Evolutionary conservation across 2,113 vertebrate genomes (phyloP).

Genomic region (Prunella fulvescens): DNA sequence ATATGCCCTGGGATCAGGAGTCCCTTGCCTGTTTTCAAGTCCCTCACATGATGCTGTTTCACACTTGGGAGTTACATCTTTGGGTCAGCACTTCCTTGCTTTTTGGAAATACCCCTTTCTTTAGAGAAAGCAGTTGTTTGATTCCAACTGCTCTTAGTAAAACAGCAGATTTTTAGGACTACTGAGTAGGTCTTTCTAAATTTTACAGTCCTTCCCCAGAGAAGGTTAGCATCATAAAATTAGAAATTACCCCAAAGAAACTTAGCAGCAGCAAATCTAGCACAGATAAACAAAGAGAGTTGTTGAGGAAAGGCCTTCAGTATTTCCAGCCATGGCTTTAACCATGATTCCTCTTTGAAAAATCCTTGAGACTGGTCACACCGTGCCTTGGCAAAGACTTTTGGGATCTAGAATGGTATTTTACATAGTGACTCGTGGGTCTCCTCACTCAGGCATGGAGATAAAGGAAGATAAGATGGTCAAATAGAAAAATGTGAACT

Average conservation of each 20-base stretch:
- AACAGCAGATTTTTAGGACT: not conserved
- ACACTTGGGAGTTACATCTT: not conserved
- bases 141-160: not conserved
- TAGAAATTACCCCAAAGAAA: not conserved
- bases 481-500: slow-evolving; percentile 55
- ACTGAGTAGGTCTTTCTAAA: not conserved
- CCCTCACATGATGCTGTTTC: slow-evolving; percentile 18
- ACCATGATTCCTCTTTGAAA: not conserved
- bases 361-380: not conserved
- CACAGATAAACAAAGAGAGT: not conserved
- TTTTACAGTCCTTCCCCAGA: not conserved
- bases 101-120: not conserved
- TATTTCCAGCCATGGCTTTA: not conserved
- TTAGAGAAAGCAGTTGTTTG: not conserved
- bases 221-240: not conserved
- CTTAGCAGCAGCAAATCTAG: not conserved
- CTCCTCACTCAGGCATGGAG: not conserved
- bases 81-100: not conserved
- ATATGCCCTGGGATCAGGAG: not conserved
- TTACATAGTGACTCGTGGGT: not conserved
- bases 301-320: not conserved
- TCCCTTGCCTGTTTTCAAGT: not conserved
- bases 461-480: slow-evolving; percentile 41
- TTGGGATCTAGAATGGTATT: not conserved
- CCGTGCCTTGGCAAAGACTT: slow-evolving; percentile 18